These are phyloP conservation scores for Anastrepha ludens DNA, from an alignment of 1,140 invertebrate species.

Conservation along the genomic window DNA sequence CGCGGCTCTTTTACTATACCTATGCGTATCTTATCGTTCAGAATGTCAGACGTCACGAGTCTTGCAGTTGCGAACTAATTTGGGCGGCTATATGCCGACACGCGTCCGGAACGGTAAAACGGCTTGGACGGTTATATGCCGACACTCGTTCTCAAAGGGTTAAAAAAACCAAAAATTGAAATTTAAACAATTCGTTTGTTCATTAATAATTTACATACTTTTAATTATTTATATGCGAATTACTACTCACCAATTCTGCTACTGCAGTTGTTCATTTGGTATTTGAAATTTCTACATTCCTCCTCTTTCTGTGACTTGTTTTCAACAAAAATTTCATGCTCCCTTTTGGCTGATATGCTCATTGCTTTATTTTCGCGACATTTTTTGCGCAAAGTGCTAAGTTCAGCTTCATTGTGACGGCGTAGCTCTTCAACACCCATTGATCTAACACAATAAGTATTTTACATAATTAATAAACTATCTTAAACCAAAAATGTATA, in stretches of 20 bases:
- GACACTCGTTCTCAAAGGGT: no score
- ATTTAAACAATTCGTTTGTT: slow-evolving; percentile 4
- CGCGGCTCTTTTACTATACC: no score
- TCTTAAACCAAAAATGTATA: not conserved
- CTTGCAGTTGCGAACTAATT: no score
- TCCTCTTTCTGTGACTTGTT: slow-evolving; percentile 55
- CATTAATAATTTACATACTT: no score
- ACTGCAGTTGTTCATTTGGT: slow-evolving; percentile 57
- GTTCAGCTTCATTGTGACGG: slow-evolving; percentile 55
- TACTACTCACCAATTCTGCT: not conserved
- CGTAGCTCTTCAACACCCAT: slow-evolving; percentile 34
- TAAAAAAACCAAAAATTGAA: not conserved
- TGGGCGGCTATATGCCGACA: no score
- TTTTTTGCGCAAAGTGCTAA: slow-evolving; percentile 18
- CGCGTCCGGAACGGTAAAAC: no score
- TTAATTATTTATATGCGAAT: not conserved
- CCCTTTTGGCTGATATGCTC: slow-evolving; percentile 53
- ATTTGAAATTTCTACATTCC: slow-evolving; percentile 49
- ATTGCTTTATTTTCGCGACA: slow-evolving; percentile 58
- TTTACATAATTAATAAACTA: not conserved
- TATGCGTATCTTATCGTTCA: no score
- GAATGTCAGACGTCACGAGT: no score
- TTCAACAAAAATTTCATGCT: slow-evolving; percentile 66
- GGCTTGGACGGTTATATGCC: no score
- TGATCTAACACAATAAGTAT: not conserved